Evolutionary conservation across 1,140 invertebrate species (phyloP), one percentile per base, ranked within the genome.

Genomic region (Varroa destructor): DNA sequence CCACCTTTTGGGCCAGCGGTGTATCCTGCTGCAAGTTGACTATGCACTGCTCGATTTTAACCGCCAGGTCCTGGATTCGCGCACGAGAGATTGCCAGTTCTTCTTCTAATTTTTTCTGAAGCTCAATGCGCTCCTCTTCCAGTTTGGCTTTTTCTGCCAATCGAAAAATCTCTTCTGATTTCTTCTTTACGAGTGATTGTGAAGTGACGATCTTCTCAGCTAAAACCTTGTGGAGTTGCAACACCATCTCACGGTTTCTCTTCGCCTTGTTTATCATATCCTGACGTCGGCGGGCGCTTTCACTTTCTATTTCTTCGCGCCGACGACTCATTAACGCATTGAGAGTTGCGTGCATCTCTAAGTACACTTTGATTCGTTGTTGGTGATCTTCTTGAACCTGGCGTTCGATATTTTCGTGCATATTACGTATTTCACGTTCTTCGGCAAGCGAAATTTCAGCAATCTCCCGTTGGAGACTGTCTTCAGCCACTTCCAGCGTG

Each of bases 81-180:
- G 10, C 40, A 12, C 46, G 40, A 46, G 12, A 12, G 1, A 14
- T 40, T 46, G 40, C 61, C 8, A 40, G 14, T 37, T 43, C 12
- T 5, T 43, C 46, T 4, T 12, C 40, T 43, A 40, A 5, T 8
- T 67, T 40, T 8, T 40, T 67, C 61, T 67, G 61, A 14, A 1
- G 14, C 61, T 43, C 40, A 3, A 67, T 40, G 12, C 46, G 40
- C 37, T 67, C 61, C 40, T 67, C 61, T 14, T 67, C 61, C 46
- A 36, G 61, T 40, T 67, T 67, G n/a, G 61, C 61, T 67, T 67
- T 67, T 8, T 67, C 61, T 2, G 61, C 37, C 37, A 67, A 40
- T n/a, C 46, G 12, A 8, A 67, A 43, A 46, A 67, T 67, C 46
- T 67, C 61, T 46, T 67, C 46, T 3, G 61, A 67, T 40, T 67